Evolutionary conservation across 2,888 invertebrate genomes (phyloP).

Genomic region (Athalia circularis): DNA sequence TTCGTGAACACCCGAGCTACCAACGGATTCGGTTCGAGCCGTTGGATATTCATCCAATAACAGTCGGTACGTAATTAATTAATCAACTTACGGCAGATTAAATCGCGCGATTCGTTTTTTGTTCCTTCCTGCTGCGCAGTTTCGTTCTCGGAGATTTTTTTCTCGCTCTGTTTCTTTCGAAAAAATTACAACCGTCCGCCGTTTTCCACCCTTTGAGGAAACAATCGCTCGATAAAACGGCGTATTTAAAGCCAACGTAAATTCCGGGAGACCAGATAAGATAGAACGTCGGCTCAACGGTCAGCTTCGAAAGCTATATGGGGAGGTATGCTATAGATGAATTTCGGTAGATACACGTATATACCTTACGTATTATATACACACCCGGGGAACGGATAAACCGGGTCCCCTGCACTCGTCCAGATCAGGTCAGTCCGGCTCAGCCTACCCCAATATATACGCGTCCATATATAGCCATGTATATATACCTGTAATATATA

Average conservation of each 20-base stretch:
- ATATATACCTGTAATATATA: neutral
- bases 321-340: neutral
- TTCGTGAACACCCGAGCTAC: neutral
- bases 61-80: too few species aligned
- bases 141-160: too few species aligned
- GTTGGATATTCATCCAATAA: too few species aligned
- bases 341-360: neutral
- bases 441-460: conserved; percentile 33
- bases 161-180: too few species aligned
- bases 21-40: conserved; percentile 5
- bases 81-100: too few species aligned
- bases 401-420: conserved; percentile 31
- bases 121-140: too few species aligned
- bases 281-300: conserved; percentile 35
- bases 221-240: conserved; percentile 36
- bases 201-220: conserved; percentile 25
- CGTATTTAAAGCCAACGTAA: conserved; percentile 23
- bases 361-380: neutral
- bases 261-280: conserved; percentile 37
- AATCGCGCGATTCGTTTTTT: too few species aligned
- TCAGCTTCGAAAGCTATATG: conserved; percentile 11
- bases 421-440: conserved; percentile 43
- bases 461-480: neutral
- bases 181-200: too few species aligned
- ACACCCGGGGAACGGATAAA: conserved; percentile 15